A percentile compares a stretch with the other conserved stretches of the same genome.
These are phyloP conservation scores for Drosophila recens DNA, from an alignment of 2,888 invertebrate genomes.

Conservation along the genomic window DNA sequence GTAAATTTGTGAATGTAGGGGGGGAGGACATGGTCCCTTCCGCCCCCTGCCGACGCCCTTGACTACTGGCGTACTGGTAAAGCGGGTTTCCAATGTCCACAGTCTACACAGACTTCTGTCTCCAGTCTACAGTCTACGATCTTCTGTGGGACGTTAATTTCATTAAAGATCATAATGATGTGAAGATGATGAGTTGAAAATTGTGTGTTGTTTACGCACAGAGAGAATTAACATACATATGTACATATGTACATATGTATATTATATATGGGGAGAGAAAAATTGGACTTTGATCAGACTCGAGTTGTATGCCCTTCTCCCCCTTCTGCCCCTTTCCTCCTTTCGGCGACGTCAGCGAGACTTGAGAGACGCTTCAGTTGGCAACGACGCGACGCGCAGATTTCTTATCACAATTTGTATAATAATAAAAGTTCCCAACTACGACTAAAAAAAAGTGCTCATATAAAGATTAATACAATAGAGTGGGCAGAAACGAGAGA, in stretches of 20 bases:
- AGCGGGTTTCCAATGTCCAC: conserved; percentile 30
- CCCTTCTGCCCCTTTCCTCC: too few species aligned
- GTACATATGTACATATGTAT: not conserved
- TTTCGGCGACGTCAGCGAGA: conserved; percentile 14
- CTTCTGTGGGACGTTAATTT: conserved; percentile 15
- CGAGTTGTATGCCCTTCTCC: not conserved
- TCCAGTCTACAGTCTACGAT: conserved; percentile 5
- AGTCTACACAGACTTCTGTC: conserved; percentile 1
- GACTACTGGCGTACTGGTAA: conserved; percentile 27
- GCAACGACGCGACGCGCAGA: conserved; percentile 5
- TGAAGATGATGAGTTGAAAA: conserved; percentile 8
- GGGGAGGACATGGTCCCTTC: too few species aligned
- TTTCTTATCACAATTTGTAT: conserved; percentile 16
- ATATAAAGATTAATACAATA: conserved; percentile 1
- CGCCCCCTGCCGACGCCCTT: not conserved
- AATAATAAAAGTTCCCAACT: conserved; percentile 11
- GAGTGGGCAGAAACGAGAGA: not conserved
- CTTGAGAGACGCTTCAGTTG: conserved; percentile 15
- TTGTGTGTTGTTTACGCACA: conserved; percentile 16
- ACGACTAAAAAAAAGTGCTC: conserved; percentile 13
- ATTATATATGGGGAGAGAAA: not conserved
- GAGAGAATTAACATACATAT: conserved; percentile 9
- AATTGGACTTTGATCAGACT: conserved; percentile 13
- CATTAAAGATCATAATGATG: conserved; percentile 19
- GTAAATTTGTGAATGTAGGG: too few species aligned